Conservation (phyloP, 2,888 invertebrate species). For the Erynnis tages region DNA sequence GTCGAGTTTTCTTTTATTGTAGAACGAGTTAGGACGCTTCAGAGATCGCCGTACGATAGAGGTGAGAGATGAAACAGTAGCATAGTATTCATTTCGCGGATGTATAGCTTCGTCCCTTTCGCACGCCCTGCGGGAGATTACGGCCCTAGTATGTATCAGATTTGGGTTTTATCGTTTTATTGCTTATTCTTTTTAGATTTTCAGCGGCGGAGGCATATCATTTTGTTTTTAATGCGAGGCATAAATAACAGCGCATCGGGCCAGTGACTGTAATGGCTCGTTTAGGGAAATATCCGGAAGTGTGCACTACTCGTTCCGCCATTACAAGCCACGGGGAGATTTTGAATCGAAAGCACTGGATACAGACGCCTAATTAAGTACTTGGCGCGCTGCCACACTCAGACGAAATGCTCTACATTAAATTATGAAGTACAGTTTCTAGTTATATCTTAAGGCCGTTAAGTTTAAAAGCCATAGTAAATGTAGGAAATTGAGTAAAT, state of each 20-base stretch:
- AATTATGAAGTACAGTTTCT: too few species aligned
- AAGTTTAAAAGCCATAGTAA: too few species aligned
- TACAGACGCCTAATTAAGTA: constrained; percentile 40
- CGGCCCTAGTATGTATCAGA: constrained; percentile 80
- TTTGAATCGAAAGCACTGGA: constrained; percentile 33
- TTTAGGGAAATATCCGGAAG: constrained; percentile 71
- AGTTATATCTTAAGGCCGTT: too few species aligned
- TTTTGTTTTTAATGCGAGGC: constrained; percentile 78
- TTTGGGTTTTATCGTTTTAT: constrained; percentile 82
- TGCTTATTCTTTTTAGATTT: constrained; percentile 82
- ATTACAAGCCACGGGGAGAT: constrained; percentile 36
- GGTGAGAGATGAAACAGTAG: constrained; percentile 82
- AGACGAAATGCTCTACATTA: neutral
- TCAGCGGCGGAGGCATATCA: constrained; percentile 80
- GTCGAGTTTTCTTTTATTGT: constrained; percentile 63
- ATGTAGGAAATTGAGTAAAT: too few species aligned
- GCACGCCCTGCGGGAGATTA: constrained; percentile 72
- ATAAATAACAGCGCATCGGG: constrained; percentile 75
- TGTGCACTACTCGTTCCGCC: constrained; percentile 58
- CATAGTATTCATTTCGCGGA: constrained; percentile 76
- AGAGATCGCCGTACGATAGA: constrained; percentile 76
- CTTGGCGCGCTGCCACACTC: constrained; percentile 35
- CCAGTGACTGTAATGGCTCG: constrained; percentile 72
- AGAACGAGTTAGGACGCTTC: constrained; percentile 74
- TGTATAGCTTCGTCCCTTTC: constrained; percentile 70